Evolutionary conservation across 2,888 invertebrate genomes (phyloP), one percentile per base, ranked within the genome.

Genomic region (Nemotelus pantherinus): DNA sequence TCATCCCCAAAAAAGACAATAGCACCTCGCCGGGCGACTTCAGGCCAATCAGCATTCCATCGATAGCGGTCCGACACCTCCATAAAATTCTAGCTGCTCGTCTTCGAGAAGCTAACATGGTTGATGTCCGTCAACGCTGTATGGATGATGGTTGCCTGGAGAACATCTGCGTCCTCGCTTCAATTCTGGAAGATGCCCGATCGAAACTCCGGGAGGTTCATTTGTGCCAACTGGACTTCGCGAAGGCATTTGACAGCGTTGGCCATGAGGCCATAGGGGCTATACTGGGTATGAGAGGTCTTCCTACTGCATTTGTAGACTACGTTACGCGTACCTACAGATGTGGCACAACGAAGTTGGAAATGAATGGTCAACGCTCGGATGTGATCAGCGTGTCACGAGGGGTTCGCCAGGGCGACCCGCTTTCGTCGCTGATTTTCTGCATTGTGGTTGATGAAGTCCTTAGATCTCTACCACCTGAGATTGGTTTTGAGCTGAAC

Each of bases 1-100:
- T 89, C 88, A 89, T 88, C 43, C 63, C 63, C 4, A 63, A 39
- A 43, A 63, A 63, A 25, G 41, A 5, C 39, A 43, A 63, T 7
- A 39, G 25, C 53, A 50, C 53, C 5, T 5, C 53, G 79, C 77
- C 79, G 81, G 80, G 80, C 81, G 72, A 81, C 72, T 82, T 80
- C 82, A 43, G 82, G 58, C 80, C 82, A 81, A 80, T 81, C 81
- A 82, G 81, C 3, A 55, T 53, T 0, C 10, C 71, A 2, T 39
- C 39, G 3, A 25, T 71, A 6, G 2, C 44, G 2, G 2, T 67
- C 10, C 41, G 67, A 2, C 67, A 43, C 41, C 43, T 53, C 1
- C 50, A 53, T n/a, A 71, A 71, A 67, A 67, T 67, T 2, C n/a
- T 67, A 67, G 44, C 45, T 1, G 9, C 4, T 5, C 50, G 53